These are phyloP conservation scores for Cephus runcator DNA, from an alignment of 2,888 invertebrate genomes.

Conservation along the genomic window DNA sequence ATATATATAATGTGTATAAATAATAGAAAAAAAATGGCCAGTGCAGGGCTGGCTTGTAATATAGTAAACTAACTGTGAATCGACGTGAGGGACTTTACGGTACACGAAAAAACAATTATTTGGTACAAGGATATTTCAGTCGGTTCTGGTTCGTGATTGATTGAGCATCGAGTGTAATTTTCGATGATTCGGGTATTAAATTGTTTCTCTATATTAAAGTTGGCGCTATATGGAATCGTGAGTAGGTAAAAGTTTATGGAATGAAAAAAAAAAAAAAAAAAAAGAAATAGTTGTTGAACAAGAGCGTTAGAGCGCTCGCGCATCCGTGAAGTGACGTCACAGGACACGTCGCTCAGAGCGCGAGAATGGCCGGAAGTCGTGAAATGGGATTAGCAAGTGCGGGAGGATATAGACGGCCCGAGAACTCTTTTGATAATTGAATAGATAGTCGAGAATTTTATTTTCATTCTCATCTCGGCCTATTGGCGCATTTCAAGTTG, in stretches of 20 bases:
- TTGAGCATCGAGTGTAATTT: background rate
- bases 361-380: constrained; percentile 64
- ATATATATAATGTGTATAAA: background rate
- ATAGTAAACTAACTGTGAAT: background rate
- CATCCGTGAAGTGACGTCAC: constrained; percentile 59
- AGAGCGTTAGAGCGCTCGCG: constrained; percentile 39
- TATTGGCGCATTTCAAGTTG: no score
- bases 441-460: constrained; percentile 54
- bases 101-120: background rate
- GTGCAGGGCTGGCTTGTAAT: background rate
- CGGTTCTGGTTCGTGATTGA: background rate
- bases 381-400: constrained; percentile 60
- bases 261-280: constrained; percentile 6
- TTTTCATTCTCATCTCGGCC: constrained; percentile 10
- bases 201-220: background rate
- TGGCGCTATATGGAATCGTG: background rate
- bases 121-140: background rate
- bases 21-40: background rate
- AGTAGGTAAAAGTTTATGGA: background rate
- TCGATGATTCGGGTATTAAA: background rate
- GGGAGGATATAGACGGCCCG: constrained; percentile 46
- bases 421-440: constrained; percentile 60
- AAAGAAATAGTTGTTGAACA: constrained; percentile 39
- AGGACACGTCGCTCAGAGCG: constrained; percentile 63
- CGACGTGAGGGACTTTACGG: background rate